Base-by-base conservation (phyloP, 2,113 vertebrate species). In the Meriones unguiculatus region DNA sequence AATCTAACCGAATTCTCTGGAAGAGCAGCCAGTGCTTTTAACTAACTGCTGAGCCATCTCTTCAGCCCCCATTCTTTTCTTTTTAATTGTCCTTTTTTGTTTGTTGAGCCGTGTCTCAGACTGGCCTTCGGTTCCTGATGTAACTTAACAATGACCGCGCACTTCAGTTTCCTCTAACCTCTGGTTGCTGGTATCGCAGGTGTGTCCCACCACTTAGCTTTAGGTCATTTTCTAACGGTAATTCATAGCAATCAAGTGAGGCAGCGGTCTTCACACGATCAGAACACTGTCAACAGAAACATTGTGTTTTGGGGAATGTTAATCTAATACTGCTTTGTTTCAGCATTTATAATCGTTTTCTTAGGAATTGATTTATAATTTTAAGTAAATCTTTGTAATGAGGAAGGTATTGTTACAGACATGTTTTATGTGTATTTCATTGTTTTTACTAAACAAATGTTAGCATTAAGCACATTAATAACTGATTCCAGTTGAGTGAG, bases 401-500 rank as follows among this genome's bases (percentile, higher is more conserved):
- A 30, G 17, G 28, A 77, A 92, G 22, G 0, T 93, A 64, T 52
- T 95, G 5, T 94, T 86, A 91, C 2, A 93, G 46, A 77, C 14
- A 41, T 11, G 64, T 81, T 82, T 28, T 93, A 62, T 35, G n/a
- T 30, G 81, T 91, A 78, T 77, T 38, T 3, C 6, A 65, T 70
- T 88, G 91, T 89, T 59, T 67, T 92, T 46, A 75, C 89, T 92
- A 89, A 91, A 72, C 91, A 86, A 96, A 57, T 92, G 13, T 25
- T 90, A 78, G 67, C 4, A 59, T 67, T 80, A 50, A 78, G 76
- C 87, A 78, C 30, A 75, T 97, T 89, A 89, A n/a, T 70, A 72
- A 95, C 80, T 95, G 65, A 20, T 52, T 87, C 18, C 67, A 52
- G 65, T 94, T 91, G 87, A 64, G 62, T 73, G 80, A 41, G 0